phyloP scores from a whole-genome alignment of 2,113 vertebrate genomes.

The Lophius piscatorius region DNA sequence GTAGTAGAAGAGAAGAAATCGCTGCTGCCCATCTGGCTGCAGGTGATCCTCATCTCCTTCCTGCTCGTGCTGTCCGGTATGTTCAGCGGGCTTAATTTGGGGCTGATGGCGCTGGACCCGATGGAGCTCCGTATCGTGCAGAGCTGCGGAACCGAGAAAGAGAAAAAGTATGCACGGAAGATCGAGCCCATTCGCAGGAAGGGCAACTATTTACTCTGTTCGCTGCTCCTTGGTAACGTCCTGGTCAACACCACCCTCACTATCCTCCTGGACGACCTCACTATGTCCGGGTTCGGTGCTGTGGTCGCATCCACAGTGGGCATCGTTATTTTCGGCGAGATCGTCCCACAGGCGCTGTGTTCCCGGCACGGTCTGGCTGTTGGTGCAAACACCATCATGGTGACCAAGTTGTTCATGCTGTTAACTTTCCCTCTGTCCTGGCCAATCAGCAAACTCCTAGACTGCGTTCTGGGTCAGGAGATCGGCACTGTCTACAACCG shows the following conservation, averaged over 20 bases:
- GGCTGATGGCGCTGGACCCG: constrained; percentile 95
- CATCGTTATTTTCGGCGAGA: constrained; percentile 98
- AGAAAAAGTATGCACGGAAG: constrained; percentile 88
- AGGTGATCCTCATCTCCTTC: constrained; percentile 82
- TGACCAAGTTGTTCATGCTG: constrained; percentile 97
- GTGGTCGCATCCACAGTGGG: constrained; percentile 90
- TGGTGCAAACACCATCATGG: constrained; percentile 90
- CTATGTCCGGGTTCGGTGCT: constrained; percentile 87
- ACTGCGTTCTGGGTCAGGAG: constrained; percentile 92
- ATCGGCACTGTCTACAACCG: constrained; percentile 96
- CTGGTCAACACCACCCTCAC: constrained; percentile 97
- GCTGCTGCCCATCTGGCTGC: constrained; percentile 89
- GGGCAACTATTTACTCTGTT: constrained; percentile 95
- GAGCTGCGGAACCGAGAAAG: constrained; percentile 92
- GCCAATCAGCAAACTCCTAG: constrained; percentile 93
- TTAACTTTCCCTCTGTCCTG: constrained; percentile 92
- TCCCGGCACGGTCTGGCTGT: constrained; percentile 94
- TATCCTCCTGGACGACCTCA: constrained; percentile 93
- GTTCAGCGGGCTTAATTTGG: constrained; percentile 96
- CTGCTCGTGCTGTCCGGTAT: constrained; percentile 91
- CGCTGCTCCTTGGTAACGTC: constrained; percentile 93
- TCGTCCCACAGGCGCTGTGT: constrained; percentile 93
- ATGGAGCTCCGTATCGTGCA: constrained; percentile 99
- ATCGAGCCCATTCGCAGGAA: constrained; percentile 94
- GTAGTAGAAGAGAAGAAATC: constrained; percentile 87